Evolutionary conservation across 2,888 invertebrate genomes (phyloP), one percentile per base, ranked within the genome.

Genomic region (Eulithis testata): DNA sequence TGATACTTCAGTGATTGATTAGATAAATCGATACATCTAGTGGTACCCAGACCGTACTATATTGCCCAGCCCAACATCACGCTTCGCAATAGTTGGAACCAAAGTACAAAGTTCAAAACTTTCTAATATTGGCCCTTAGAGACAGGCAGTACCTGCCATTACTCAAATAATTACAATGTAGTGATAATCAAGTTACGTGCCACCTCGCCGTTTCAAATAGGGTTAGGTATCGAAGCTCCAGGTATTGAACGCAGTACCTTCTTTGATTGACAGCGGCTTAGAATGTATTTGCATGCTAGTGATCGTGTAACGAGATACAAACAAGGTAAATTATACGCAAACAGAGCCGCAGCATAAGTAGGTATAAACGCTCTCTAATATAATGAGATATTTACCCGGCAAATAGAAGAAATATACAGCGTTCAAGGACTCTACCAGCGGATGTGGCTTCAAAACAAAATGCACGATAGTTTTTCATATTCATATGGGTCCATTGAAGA

Each of bases 271-370:
- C 64, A 60, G 60, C 51, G 51, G 63, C 67, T 67, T 67, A 65
- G 61, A 64, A 59, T 62, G 64, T 69, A 68, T 71, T 71, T 69
- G 56, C 63, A 57, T 58, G 40, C 50, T 44, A 53, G 63, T 53
- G 59, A 49, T 51, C 40, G 55, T 54, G 60, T 75, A 74, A 75
- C 68, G 72, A 73, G 63, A 72, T 60, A 71, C 70, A 75, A 75
- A 75, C 71, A 71, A 45, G 57, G 62, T 63, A 72, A 73, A 74
- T 73, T 70, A 73, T 71, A 63, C 58, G 68, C 64, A 72, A 69
- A 72, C 69, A 72, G 60, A 27, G 36, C n/a, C 31, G 52, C 58
- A 51, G 52, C 47, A 63, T 65, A 54, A 64, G 57, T 50, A 60
- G 50, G 14, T 69, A 11, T 52, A 31, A 55, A 21, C 21, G 21